Evolutionary conservation across 2,797 vertebrate genomes (phyloP), one percentile per base, ranked within the genome.

Genomic region (Molothrus aeneus): DNA sequence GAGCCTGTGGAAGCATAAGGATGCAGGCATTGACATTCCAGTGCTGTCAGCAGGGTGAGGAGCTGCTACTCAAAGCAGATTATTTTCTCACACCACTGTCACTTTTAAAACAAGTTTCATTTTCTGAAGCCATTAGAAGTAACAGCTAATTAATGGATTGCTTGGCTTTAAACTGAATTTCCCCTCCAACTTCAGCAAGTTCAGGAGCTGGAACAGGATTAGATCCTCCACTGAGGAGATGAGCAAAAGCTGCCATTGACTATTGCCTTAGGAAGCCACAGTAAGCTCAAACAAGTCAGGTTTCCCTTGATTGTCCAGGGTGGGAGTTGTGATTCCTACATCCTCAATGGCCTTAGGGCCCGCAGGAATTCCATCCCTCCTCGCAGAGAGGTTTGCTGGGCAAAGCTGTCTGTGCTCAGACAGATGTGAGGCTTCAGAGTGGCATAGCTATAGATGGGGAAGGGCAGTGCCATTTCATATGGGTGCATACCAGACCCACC

Each of bases 21-120:
- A 83, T 89, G 90, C 64, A 87, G 86, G 88, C 96, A 96, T 74
- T 95, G 89, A 84, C 93, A 87, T 94, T 95, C 90, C 90, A 88
- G 71, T 95, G 89, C 91, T 96, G 95, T 96, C 95, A 94, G 90
- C 74, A 64, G 90, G 85, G 90, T 93, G 96, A 86, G 86, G 84
- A 92, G 92, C 96, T 93, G 74, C 94, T 93, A 92, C 95, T 97
- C 95, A 96, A 83, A 74, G 88, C 92, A 94, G 63, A 92, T 95
- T 91, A 86, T 97, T 96, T 97, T 93, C 93, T 94, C 54, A 75
- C 73, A 85, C 72, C 74, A 89, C 92, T 95, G 88, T 97, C 97
- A 94, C 91, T 71, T 96, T 80, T 87, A 88, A 93, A 92, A 82
- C 57, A 90, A 92, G 83, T 80, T 93, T 89, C 43, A 56, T 94